A percentile compares a stretch with the other conserved stretches of the same genome.
These are phyloP conservation scores for Sciurus carolinensis DNA, from an alignment of 2,797 vertebrate species.

Conservation along the genomic window DNA sequence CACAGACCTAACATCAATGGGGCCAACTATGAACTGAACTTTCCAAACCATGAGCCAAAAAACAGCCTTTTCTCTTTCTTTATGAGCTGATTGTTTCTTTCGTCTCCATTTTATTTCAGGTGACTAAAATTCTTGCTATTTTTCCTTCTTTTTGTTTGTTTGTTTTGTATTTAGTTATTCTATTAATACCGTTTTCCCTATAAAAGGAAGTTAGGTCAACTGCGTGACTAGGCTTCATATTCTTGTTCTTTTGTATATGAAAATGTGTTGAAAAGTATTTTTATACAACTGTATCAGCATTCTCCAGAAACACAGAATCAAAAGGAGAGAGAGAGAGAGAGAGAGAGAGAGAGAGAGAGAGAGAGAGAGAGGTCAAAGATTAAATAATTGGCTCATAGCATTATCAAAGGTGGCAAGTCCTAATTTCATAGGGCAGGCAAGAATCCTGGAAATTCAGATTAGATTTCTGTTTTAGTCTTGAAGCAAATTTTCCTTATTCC, in stretches of 20 bases:
- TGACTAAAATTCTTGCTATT: not conserved
- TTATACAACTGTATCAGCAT: not conserved
- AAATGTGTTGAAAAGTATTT: not conserved
- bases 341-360: too few species aligned
- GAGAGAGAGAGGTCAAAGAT: not conserved
- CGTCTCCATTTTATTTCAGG: not conserved
- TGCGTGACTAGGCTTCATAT: not conserved
- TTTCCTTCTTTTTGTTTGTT: not conserved
- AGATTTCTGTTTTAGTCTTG: not conserved
- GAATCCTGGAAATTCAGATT: not conserved
- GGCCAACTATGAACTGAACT: too few species aligned
- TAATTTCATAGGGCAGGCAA: not conserved
- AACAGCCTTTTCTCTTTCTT: not conserved
- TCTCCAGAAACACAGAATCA: not conserved
- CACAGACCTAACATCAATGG: not conserved
- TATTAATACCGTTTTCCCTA: not conserved
- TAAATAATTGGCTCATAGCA: not conserved
- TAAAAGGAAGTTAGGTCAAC: not conserved
- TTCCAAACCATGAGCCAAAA: not conserved
- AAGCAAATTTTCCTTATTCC: not conserved
- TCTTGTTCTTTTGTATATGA: not conserved
- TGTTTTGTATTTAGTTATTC: not conserved
- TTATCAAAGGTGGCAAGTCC: not conserved
- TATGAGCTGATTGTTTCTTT: not conserved
- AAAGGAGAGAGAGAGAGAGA: not conserved